Conservation (phyloP, 2,888 invertebrate genomes). For the Metalampra italica region DNA sequence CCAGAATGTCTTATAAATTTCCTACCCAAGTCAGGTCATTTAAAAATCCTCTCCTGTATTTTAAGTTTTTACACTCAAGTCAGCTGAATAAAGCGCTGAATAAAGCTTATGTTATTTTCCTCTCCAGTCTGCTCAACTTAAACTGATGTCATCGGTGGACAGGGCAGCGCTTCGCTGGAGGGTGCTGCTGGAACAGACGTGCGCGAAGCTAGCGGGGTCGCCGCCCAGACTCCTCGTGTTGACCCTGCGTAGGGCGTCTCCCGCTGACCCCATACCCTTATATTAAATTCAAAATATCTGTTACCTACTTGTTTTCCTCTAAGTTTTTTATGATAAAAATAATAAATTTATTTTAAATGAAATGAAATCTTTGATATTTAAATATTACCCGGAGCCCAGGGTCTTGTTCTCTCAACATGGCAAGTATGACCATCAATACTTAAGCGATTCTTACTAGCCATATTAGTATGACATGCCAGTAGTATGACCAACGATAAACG, state of each 20-base stretch:
- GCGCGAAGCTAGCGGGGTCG: constrained; percentile 68
- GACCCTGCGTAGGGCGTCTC: constrained; percentile 47
- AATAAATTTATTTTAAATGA: background rate
- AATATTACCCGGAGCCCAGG: too few relatives aligned
- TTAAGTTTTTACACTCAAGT: background rate
- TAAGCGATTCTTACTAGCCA: too few relatives aligned
- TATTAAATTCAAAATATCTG: constrained; percentile 32
- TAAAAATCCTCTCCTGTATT: too few relatives aligned
- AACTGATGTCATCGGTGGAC: constrained; percentile 65
- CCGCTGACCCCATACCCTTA: constrained; percentile 64
- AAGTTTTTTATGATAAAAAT: background rate
- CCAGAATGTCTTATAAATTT: too few relatives aligned
- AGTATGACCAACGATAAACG: too few relatives aligned
- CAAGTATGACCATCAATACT: too few relatives aligned
- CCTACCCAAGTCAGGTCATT: too few relatives aligned
- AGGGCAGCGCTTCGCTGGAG: constrained; percentile 81
- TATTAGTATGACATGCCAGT: too few relatives aligned
- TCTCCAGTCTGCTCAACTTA: constrained; percentile 72
- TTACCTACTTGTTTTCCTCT: background rate
- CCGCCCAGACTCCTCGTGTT: constrained; percentile 55
- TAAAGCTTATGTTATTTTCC: background rate
- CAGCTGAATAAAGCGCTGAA: too few relatives aligned
- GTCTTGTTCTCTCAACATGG: too few relatives aligned
- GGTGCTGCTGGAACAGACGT: constrained; percentile 81
- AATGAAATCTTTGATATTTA: too few relatives aligned